Percentiles rank a stretch among this genome's conserved stretches.
Conservation (phyloP, 2,113 vertebrate genomes). For the Smithornis capensis region DNA sequence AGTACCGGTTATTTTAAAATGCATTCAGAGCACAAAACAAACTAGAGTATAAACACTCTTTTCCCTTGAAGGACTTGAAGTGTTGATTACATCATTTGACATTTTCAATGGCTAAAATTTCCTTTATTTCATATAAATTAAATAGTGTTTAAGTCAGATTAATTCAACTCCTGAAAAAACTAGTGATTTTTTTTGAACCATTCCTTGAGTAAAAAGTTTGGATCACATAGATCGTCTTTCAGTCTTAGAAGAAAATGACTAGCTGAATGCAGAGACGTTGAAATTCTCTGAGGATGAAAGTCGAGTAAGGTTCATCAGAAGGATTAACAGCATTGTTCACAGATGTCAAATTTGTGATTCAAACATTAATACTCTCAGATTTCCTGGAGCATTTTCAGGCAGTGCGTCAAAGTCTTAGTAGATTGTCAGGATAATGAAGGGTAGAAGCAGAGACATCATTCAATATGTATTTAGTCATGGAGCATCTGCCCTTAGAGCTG, state of each 20-base stretch:
- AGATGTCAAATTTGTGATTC: neutral
- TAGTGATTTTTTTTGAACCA: neutral
- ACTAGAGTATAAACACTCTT: neutral
- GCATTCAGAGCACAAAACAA: neutral
- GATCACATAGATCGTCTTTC: neutral
- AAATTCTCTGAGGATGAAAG: neutral
- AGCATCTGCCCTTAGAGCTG: neutral
- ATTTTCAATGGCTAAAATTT: neutral
- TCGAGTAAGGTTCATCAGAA: neutral
- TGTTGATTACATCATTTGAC: neutral
- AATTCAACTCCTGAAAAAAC: neutral
- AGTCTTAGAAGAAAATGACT: neutral
- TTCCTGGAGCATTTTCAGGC: neutral
- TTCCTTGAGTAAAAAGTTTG: neutral
- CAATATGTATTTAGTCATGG: neutral
- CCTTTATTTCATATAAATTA: neutral
- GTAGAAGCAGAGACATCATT: neutral
- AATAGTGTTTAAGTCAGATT: neutral
- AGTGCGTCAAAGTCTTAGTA: neutral
- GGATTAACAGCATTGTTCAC: neutral
- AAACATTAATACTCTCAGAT: conserved; percentile 16
- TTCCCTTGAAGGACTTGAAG: neutral
- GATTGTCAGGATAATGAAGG: neutral
- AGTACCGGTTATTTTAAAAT: neutral
- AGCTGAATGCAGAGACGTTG: neutral